Evolutionary conservation across 2,113 vertebrate genomes (phyloP).

Genomic region (Nycticorax nycticorax): DNA sequence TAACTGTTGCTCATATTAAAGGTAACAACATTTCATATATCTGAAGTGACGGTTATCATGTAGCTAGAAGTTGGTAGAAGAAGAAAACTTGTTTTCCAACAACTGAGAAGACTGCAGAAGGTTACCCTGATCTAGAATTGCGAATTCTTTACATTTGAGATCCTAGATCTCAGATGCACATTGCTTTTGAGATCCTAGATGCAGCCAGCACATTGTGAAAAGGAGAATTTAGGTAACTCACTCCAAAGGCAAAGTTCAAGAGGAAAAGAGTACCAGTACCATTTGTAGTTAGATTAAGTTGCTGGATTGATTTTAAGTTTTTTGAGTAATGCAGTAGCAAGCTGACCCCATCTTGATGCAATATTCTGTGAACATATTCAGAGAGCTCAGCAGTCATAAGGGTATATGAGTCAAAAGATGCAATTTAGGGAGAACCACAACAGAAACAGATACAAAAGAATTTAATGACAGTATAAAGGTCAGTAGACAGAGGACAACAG

Average conservation of each 20-base stretch:
- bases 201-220: not conserved
- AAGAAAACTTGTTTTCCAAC: not conserved
- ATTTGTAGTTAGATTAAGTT: constrained; percentile 8
- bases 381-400: not conserved
- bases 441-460: not conserved
- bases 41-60: not conserved
- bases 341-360: not conserved
- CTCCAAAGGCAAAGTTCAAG: not conserved
- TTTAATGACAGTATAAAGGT: not conserved
- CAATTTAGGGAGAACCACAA: not conserved
- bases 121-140: not conserved
- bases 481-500: not conserved
- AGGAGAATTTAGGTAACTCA: not conserved
- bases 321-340: not conserved
- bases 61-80: not conserved
- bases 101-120: not conserved
- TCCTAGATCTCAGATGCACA: not conserved
- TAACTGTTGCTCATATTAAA: not conserved
- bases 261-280: not conserved
- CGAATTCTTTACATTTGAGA: not conserved
- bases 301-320: not conserved
- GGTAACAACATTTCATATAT: not conserved
- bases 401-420: not conserved
- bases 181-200: not conserved
- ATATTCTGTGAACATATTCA: not conserved